Percentiles rank a stretch among this genome's conserved stretches.
Conservation (phyloP, 2,888 invertebrate species). For the Diarsia dahlii region DNA sequence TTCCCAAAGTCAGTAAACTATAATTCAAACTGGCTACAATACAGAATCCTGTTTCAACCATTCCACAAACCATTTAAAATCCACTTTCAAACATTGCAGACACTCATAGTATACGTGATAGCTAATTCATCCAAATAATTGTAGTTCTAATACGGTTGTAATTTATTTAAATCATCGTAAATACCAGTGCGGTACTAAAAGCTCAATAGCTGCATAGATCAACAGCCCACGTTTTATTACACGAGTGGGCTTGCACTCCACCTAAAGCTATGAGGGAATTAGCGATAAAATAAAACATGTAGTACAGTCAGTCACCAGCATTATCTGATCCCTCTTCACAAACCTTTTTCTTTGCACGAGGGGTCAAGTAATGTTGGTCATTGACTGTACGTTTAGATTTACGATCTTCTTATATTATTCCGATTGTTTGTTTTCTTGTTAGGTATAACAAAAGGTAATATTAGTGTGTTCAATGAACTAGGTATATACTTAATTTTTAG, state of each 20-base stretch:
- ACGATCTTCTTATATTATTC: conserved; percentile 11
- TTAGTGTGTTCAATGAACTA: background rate
- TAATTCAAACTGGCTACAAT: background rate
- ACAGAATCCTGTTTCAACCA: background rate
- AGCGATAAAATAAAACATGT: conserved; percentile 47
- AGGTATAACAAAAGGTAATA: background rate
- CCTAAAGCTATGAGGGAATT: conserved; percentile 35
- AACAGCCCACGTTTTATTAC: conserved; percentile 55
- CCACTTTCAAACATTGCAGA: conserved; percentile 4
- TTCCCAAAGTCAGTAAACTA: background rate
- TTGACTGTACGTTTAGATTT: conserved; percentile 19
- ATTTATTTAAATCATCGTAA: conserved; percentile 55
- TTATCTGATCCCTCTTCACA: too few species aligned
- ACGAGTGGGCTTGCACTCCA: conserved; percentile 25
- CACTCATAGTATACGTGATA: conserved; percentile 22
- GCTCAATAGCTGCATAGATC: conserved; percentile 42
- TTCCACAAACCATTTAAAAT: background rate
- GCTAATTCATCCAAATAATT: conserved; percentile 39
- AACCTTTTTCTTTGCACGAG: too few species aligned
- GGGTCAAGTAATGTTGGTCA: too few species aligned
- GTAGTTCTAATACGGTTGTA: conserved; percentile 26
- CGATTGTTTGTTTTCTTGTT: conserved; percentile 42
- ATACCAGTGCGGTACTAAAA: conserved; percentile 43
- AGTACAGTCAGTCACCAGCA: background rate
- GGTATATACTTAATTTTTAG: background rate